These are phyloP conservation scores for Tiliqua scincoides DNA, from an alignment of 2,113 vertebrate species.

Conservation along the genomic window DNA sequence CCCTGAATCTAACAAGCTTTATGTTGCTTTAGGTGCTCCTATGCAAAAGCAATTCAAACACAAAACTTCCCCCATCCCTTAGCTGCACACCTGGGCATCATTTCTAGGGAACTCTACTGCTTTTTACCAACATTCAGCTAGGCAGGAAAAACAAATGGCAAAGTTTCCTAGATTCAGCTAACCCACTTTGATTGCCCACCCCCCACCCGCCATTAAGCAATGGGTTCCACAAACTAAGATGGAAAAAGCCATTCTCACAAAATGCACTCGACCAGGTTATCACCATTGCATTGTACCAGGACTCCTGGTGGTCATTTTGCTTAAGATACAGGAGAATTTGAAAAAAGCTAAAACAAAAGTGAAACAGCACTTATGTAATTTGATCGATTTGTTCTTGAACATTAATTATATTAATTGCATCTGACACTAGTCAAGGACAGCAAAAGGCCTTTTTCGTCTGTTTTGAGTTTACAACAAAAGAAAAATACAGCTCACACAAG, in stretches of 20 bases:
- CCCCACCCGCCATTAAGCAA: not conserved
- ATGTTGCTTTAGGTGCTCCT: not conserved
- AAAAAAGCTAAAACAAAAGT: constrained; percentile 16
- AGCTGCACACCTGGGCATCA: not conserved
- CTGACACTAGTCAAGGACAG: not conserved
- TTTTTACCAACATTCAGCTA: not conserved
- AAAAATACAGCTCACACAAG: constrained; percentile 2
- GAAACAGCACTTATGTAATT: constrained; percentile 5
- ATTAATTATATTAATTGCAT: constrained; percentile 22
- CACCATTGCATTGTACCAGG: not conserved
- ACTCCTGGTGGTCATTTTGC: not conserved
- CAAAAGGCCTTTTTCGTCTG: constrained; percentile 2
- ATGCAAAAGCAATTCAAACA: not conserved
- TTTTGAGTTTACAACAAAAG: constrained; percentile 17
- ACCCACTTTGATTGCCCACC: not conserved
- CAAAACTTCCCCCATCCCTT: not conserved
- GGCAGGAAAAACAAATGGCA: not conserved
- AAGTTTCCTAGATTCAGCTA: not conserved
- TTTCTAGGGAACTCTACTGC: not conserved
- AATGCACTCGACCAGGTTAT: not conserved
- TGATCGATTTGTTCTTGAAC: constrained; percentile 6
- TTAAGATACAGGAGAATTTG: not conserved
- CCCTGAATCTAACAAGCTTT: not conserved
- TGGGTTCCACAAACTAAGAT: not conserved
- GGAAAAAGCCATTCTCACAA: not conserved